Percentiles rank a stretch among this genome's conserved stretches.
Conservation (phyloP, 2,113 vertebrate genomes). For the Macquaria ambigua region DNA sequence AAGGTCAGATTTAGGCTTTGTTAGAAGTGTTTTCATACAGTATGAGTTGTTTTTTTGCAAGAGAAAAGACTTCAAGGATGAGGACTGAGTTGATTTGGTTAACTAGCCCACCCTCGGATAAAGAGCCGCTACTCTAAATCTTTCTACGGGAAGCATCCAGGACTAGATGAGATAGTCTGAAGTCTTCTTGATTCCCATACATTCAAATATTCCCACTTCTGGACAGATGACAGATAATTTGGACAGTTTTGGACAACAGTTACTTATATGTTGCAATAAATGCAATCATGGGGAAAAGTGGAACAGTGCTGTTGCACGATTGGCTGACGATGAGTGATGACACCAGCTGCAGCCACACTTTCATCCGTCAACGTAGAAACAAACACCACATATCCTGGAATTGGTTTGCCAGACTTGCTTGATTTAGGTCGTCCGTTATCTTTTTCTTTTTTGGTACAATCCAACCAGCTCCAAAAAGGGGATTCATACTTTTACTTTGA, state of each 20-base stretch:
- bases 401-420: neutral
- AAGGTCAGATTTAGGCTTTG: neutral
- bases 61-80: neutral
- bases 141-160: neutral
- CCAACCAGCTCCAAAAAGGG: constrained; percentile 2
- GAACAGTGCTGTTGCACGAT: neutral
- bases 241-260: neutral
- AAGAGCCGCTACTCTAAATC: neutral
- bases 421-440: neutral
- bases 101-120: neutral
- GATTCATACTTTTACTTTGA: neutral
- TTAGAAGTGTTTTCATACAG: neutral
- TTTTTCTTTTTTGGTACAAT: constrained; percentile 31
- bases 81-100: neutral
- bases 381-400: neutral
- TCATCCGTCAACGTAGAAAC: neutral
- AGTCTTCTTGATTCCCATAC: neutral
- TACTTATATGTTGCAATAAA: neutral
- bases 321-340: neutral
- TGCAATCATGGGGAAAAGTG: neutral
- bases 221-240: neutral
- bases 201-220: neutral
- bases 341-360: neutral
- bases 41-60: neutral
- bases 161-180: no score